Base-by-base conservation (phyloP, 2,797 vertebrate genomes). In the Brotula barbata region DNA sequence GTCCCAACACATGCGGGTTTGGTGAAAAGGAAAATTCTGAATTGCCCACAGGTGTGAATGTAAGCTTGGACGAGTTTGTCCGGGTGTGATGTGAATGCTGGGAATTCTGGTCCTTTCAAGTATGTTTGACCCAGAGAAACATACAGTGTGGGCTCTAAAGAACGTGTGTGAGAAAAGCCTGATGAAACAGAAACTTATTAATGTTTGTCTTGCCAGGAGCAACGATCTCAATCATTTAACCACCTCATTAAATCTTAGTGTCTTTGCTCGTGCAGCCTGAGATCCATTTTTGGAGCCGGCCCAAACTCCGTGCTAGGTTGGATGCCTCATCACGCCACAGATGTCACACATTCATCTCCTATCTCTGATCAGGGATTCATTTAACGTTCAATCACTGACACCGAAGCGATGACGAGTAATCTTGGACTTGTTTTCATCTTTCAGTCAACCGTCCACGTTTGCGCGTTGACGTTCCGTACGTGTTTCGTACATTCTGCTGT, bases 371-470 rank as follows among this genome's bases (percentile, higher is more conserved):
- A 16, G 14, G 50, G 71, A 68, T 78, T 78, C 75, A 83, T 82
- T 64, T 68, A 47, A 13, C 36, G 28, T 77, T 78, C 52, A 77
- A 70, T 82, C 72, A 46, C 65, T 80, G 66, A 50, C 39, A 50
- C n/a, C n/a, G n/a, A n/a, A n/a, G n/a, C n/a, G n/a, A n/a, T n/a
- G n/a, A n/a, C n/a, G n/a, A n/a, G n/a, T n/a, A n/a, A n/a, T n/a
- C n/a, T n/a, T n/a, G n/a, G n/a, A n/a, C n/a, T n/a, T 11, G 49
- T 45, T 76, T 71, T 78, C 48, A 57, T 68, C 73, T 73, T 58
- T 37, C 68, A 75, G 71, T 75, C 71, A 85, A 80, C 71, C 36
- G 34, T 73, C 64, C 47, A 16, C 84, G 70, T 79, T 83, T 80
- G 62, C 66, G 60, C 40, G 70, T 61, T 64, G 60, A 68, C 55